Evolutionary conservation across 2,797 vertebrate species (phyloP).

Genomic region (Paedocypris micromegethes): DNA sequence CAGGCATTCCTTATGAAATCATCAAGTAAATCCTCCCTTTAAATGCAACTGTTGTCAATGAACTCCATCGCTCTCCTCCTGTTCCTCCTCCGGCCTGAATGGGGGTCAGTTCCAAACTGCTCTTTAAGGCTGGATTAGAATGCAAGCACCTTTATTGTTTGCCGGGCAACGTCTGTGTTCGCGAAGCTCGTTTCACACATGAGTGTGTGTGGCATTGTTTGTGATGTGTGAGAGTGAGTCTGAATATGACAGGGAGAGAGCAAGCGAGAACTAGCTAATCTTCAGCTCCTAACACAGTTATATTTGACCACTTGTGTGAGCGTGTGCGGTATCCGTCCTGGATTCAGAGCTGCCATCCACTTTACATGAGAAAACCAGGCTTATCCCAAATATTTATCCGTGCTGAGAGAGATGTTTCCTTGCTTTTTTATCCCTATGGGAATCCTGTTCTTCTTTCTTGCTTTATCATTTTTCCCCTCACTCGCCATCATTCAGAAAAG

Average conservation of each 20-base stretch:
- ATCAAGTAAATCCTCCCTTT: constrained; percentile 61
- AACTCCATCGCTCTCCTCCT: constrained; percentile 45
- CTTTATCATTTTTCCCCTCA: constrained; percentile 32
- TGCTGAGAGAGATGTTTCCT: constrained; percentile 69
- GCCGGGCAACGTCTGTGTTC: constrained; percentile 48
- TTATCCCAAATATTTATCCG: constrained; percentile 79
- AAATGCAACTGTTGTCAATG: constrained; percentile 66
- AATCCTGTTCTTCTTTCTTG: constrained; percentile 52
- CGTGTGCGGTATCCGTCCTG: constrained; percentile 15
- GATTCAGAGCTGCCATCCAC: constrained; percentile 51
- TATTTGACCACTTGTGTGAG: constrained; percentile 12
- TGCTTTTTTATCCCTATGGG: constrained; percentile 59
- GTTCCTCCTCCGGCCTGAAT: constrained; percentile 33
- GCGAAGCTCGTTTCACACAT: constrained; percentile 75
- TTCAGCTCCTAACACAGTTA: constrained; percentile 20
- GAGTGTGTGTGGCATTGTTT: constrained; percentile 65
- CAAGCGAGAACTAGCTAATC: constrained; percentile 27
- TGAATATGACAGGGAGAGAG: constrained; percentile 21
- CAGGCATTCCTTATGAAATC: constrained; percentile 66
- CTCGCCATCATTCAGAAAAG: constrained; percentile 11
- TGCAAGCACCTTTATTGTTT: constrained; percentile 39
- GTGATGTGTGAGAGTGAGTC: constrained; percentile 37
- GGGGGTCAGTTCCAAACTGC: constrained; percentile 29
- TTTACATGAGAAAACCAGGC: constrained; percentile 78
- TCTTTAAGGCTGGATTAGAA: constrained; percentile 41